These are phyloP conservation scores for Coilia nasus DNA, from an alignment of 2,797 vertebrate genomes.

Conservation along the genomic window DNA sequence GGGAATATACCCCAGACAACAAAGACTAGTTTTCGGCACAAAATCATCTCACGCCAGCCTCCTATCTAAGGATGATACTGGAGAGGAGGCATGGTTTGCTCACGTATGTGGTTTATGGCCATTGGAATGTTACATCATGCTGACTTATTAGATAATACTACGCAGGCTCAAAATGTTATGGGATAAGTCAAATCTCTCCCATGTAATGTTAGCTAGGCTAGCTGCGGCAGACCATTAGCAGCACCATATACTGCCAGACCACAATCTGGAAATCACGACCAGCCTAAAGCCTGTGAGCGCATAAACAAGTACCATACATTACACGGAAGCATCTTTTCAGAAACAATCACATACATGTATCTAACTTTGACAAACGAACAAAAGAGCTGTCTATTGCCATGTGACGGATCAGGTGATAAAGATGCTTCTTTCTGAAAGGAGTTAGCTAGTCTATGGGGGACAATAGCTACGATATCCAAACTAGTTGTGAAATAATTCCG, in stretches of 20 bases:
- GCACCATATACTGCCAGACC: background rate
- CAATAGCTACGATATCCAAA: background rate
- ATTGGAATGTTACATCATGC: slow-evolving; percentile 9
- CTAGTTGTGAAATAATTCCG: background rate
- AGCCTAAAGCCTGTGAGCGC: background rate
- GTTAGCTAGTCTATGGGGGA: background rate
- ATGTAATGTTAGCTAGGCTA: slow-evolving; percentile 14
- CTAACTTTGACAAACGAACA: background rate
- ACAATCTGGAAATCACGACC: too few relatives aligned
- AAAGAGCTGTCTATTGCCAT: background rate
- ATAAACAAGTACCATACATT: background rate
- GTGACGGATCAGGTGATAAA: slow-evolving; percentile 5
- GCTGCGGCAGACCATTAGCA: background rate
- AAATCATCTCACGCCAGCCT: background rate
- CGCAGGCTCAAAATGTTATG: slow-evolving; percentile 8
- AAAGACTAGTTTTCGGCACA: slow-evolving; percentile 5
- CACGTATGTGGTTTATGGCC: slow-evolving; percentile 16
- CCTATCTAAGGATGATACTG: background rate
- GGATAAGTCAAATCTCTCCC: slow-evolving; percentile 24
- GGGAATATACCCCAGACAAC: background rate
- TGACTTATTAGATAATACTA: slow-evolving; percentile 19
- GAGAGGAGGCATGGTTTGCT: background rate
- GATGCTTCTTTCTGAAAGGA: background rate
- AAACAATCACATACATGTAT: background rate
- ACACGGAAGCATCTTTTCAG: background rate